Evolutionary conservation across 2,888 invertebrate genomes (phyloP).

Genomic region (Troides helena): DNA sequence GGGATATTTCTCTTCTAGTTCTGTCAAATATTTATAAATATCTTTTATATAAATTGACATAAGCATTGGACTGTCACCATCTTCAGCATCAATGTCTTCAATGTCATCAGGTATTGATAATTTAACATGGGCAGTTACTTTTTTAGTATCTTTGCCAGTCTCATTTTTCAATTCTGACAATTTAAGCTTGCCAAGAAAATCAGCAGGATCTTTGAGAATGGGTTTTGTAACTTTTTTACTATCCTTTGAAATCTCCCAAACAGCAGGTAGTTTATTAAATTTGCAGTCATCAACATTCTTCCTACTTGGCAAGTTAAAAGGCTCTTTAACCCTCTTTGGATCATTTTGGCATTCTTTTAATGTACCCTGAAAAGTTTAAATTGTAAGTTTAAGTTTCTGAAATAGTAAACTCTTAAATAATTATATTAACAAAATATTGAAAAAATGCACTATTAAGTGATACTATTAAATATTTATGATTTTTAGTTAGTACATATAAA

Average conservation of each 20-base stretch:
- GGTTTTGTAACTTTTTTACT: conserved; percentile 52
- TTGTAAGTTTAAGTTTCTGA: too few relatives aligned
- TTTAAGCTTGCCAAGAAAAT: conserved; percentile 62
- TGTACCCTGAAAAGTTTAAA: conserved; percentile 45
- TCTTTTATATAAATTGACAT: conserved; percentile 93
- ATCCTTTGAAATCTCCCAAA: conserved; percentile 48
- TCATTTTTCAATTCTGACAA: conserved; percentile 42
- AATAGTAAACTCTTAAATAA: too few relatives aligned
- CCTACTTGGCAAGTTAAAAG: conserved; percentile 48
- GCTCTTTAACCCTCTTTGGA: conserved; percentile 52
- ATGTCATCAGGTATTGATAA: conserved; percentile 64
- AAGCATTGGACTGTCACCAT: conserved; percentile 87
- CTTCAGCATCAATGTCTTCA: conserved; percentile 88
- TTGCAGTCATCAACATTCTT: conserved; percentile 50
- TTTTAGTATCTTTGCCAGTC: conserved; percentile 35
- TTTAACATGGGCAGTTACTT: conserved; percentile 29
- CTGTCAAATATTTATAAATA: conserved; percentile 90
- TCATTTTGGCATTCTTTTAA: conserved; percentile 57
- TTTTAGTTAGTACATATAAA: too few relatives aligned
- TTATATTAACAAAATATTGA: too few relatives aligned
- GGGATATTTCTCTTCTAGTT: conserved; percentile 85
- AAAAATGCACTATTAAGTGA: too few relatives aligned
- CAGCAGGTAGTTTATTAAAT: conserved; percentile 47
- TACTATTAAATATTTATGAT: too few relatives aligned
- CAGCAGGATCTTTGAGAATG: conserved; percentile 57